A percentile compares a stretch with the other conserved stretches of the same genome.
Conservation (phyloP, 2,113 vertebrate species). For the Sitta europaea region DNA sequence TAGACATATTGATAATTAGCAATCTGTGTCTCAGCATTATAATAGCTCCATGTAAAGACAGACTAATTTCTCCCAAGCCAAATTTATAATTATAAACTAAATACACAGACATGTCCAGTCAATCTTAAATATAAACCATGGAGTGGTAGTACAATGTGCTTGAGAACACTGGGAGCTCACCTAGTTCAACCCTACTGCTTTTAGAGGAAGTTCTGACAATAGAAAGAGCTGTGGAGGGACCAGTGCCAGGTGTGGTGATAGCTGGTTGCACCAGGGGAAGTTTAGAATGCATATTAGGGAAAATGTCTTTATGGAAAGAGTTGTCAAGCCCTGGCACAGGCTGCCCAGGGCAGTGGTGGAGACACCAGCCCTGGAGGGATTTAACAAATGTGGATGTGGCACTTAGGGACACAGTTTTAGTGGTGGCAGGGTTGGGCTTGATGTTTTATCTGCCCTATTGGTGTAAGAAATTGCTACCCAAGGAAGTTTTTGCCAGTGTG, state of each 20-base stretch:
- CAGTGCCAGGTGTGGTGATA: too few relatives aligned
- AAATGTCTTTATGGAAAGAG: not conserved
- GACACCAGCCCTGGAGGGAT: not conserved
- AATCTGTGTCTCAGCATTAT: slow-evolving; percentile 30
- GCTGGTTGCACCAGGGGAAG: not conserved
- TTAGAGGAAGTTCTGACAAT: not conserved
- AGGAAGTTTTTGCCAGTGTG: not conserved
- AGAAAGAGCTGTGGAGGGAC: not conserved
- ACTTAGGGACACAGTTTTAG: not conserved
- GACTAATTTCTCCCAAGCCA: not conserved
- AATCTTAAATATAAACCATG: not conserved
- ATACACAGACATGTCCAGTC: not conserved
- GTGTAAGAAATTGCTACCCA: not conserved
- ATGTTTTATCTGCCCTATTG: not conserved
- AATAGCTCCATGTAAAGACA: not conserved
- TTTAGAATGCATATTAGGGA: not conserved
- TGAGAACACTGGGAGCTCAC: not conserved
- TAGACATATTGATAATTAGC: slow-evolving; percentile 43
- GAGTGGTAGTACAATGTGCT: too few relatives aligned
- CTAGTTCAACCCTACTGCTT: not conserved
- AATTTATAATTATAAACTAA: not conserved
- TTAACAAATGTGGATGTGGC: not conserved
- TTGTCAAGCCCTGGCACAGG: not conserved
- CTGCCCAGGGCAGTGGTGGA: not conserved
- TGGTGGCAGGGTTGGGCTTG: not conserved